Evolutionary conservation across 2,888 invertebrate genomes (phyloP).

Genomic region (Cephus pygmeus): DNA sequence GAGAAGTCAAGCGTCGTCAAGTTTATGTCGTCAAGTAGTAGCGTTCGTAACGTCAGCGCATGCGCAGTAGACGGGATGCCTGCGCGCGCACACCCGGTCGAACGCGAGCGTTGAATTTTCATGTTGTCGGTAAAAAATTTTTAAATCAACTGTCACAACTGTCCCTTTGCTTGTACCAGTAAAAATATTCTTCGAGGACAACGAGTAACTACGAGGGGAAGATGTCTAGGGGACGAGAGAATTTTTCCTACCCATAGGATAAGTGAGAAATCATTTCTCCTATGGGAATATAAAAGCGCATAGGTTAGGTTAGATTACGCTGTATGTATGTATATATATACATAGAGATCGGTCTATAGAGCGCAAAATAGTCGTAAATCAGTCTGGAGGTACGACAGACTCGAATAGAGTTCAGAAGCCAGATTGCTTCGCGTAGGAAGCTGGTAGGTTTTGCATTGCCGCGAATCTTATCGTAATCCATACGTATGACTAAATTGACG

Average conservation of each 20-base stretch:
- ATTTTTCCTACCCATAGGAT: neutral
- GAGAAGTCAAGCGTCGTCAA: slow-evolving; percentile 32
- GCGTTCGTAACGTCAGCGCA: slow-evolving; percentile 15
- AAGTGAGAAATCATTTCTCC: neutral
- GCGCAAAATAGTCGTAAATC: neutral
- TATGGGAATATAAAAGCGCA: neutral
- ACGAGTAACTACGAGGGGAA: neutral
- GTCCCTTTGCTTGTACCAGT: neutral
- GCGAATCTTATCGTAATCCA: neutral
- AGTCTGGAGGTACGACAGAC: neutral
- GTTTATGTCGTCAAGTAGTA: slow-evolving; percentile 39
- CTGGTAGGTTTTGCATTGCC: neutral
- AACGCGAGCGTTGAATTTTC: neutral
- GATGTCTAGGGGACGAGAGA: neutral
- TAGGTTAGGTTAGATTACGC: neutral
- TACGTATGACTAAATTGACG: neutral
- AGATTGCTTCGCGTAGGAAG: slow-evolving; percentile 2
- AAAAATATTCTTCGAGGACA: neutral
- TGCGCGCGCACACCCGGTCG: neutral
- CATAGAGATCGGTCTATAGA: neutral
- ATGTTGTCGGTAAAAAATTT: neutral
- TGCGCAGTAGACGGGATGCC: neutral
- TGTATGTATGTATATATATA: neutral
- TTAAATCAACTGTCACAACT: neutral
- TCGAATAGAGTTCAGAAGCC: neutral